Percentiles rank a stretch among this genome's conserved stretches.
Conservation (phyloP, 2,113 vertebrate species). For the Oxyura jamaicensis region DNA sequence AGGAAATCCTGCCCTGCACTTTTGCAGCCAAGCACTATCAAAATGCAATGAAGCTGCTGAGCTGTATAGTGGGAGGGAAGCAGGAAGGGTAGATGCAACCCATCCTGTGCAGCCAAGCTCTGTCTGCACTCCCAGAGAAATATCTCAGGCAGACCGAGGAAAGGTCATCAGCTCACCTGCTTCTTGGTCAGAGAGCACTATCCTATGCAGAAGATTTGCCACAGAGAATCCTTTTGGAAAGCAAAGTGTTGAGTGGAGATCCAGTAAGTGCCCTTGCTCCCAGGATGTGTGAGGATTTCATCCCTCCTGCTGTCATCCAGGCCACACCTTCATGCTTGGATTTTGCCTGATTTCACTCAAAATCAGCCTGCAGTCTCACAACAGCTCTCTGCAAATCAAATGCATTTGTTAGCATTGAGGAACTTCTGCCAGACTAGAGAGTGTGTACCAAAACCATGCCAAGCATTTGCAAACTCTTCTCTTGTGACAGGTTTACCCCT, state of each 20-base stretch:
- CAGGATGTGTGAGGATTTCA: neutral
- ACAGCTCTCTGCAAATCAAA: neutral
- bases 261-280: neutral
- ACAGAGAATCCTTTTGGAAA: neutral
- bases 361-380: neutral
- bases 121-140: accelerated
- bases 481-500: neutral
- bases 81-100: neutral
- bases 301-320: neutral
- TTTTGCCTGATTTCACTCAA: neutral
- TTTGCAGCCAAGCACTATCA: neutral
- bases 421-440: neutral
- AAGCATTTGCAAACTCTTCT: neutral
- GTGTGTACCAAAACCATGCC: neutral
- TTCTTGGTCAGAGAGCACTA: neutral
- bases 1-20: constrained; percentile 20
- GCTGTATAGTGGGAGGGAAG: neutral
- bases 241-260: neutral
- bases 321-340: neutral
- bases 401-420: neutral
- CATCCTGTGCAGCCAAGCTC: neutral
- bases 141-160: neutral
- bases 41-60: neutral
- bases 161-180: accelerated
- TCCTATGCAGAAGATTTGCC: accelerated